Base-by-base conservation (phyloP, 2,113 vertebrate species). In the Parotia lawesii region DNA sequence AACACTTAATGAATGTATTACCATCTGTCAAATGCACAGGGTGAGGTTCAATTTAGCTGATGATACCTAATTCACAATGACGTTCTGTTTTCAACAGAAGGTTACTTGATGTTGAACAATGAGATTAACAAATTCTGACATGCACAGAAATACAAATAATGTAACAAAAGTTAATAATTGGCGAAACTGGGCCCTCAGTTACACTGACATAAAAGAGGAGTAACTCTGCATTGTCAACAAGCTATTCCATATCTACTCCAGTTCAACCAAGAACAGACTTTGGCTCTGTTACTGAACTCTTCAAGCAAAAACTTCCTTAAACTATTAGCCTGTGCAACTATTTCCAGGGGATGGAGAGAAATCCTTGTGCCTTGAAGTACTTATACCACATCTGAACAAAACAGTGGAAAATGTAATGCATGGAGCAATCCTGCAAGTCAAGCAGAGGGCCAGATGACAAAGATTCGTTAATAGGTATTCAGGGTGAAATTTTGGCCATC, bases 81-180 rank as follows among this genome's bases (percentile, higher is more conserved):
- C 65, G 6, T 79, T 87, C 75, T 90, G 90, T 90, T 96, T 96
- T 94, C 92, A 95, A 75, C 82, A 78, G 75, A 96, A 95, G 82
- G 94, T 95, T 96, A 81, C 92, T 92, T 65, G 87, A 93, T 74
- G 78, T 60, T 95, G 78, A 95, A 88, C 87, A 91, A 81, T 50
- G 79, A 95, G 82, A 96, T 95, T 94, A 96, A 97, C 92, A 95
- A 95, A 92, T 81, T 87, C 85, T 88, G 95, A 97, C 93, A 92
- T 24, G 79, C 93, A 95, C 57, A 95, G 92, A 95, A 95, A 94
- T 84, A 96, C 61, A 95, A 95, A 96, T 94, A 95, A 90, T 54
- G 72, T 81, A 92, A 92, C 61, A 90, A 83, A 93, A 95, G 82
- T 80, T 95, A 95, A 91, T 94, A 93, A 92, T 69, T 77, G 72